These are phyloP conservation scores for Euwallacea fornicatus DNA, from an alignment of 1,140 invertebrate genomes.

Conservation along the genomic window DNA sequence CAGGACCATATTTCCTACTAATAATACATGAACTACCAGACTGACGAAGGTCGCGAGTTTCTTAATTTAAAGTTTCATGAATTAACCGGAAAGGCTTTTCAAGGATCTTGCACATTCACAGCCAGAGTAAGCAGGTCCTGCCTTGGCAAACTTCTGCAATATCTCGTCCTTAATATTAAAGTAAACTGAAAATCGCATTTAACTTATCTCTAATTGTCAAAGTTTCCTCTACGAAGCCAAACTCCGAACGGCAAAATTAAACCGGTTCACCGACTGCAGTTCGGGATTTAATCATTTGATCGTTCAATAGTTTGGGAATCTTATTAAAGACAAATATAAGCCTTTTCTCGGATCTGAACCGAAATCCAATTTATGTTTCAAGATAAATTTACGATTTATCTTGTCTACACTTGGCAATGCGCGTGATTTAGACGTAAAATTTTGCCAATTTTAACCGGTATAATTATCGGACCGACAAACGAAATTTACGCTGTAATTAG, in stretches of 20 bases:
- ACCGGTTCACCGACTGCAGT: slow-evolving; percentile 6
- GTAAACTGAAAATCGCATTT: slow-evolving; percentile 6
- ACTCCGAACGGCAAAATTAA: slow-evolving; percentile 8
- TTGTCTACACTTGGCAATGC: not conserved
- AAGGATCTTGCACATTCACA: too few relatives aligned
- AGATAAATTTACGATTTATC: slow-evolving; percentile 26
- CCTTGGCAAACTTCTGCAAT: not conserved
- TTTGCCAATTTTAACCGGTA: too few relatives aligned
- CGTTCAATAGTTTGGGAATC: slow-evolving; percentile 14
- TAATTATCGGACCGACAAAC: not conserved
- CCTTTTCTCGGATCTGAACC: not conserved
- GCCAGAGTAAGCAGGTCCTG: too few relatives aligned
- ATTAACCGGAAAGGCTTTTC: too few relatives aligned
- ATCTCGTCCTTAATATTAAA: not conserved
- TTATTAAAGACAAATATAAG: slow-evolving; percentile 19
- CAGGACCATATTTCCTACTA: too few relatives aligned
- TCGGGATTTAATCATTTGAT: slow-evolving; percentile 5
- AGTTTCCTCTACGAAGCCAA: slow-evolving; percentile 5
- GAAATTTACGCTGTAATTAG: slow-evolving; percentile 19
- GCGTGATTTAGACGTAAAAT: too few relatives aligned
- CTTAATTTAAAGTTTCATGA: too few relatives aligned
- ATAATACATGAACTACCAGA: too few relatives aligned
- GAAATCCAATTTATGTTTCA: slow-evolving; percentile 18
- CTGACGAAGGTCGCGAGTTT: too few relatives aligned
- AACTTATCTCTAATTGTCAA: slow-evolving; percentile 20